A percentile compares a stretch with the other conserved stretches of the same genome.
Conservation (phyloP, 2,113 vertebrate genomes). For the Phrynosoma platyrhinos region DNA sequence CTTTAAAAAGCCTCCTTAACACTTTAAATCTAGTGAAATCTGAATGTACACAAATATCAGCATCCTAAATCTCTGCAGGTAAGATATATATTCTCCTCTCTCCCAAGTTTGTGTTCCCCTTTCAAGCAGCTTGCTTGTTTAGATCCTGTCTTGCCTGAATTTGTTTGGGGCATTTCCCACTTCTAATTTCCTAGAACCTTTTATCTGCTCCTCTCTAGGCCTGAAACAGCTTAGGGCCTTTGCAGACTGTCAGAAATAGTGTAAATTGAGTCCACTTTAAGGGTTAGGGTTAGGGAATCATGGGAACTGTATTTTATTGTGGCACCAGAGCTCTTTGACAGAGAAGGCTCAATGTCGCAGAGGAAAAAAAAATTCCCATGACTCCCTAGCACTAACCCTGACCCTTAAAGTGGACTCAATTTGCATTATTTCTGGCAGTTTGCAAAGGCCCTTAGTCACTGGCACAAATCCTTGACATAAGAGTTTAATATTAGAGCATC, state of each 20-base stretch:
- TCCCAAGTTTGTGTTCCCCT: background rate
- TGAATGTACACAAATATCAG: background rate
- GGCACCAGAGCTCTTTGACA: too few species aligned
- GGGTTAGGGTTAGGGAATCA: too few species aligned
- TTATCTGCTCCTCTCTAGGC: background rate
- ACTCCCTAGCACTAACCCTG: too few species aligned
- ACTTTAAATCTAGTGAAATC: background rate
- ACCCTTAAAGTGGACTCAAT: too few species aligned
- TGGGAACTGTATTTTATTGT: too few species aligned
- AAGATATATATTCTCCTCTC: conserved; percentile 11
- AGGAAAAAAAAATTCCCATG: too few species aligned
- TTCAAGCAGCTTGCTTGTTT: background rate
- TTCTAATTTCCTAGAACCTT: background rate
- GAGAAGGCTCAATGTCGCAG: too few species aligned
- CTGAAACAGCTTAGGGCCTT: background rate
- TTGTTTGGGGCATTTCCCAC: background rate
- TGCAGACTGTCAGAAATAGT: too few species aligned
- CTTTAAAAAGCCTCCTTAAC: background rate
- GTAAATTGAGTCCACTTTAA: too few species aligned
- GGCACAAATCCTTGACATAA: background rate
- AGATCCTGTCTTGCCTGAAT: background rate
- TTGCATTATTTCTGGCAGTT: too few species aligned
- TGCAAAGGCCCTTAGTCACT: background rate
- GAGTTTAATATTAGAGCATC: too few species aligned
- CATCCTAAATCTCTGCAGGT: conserved; percentile 4